These are phyloP conservation scores for Chelonus insularis DNA, from an alignment of 1,140 invertebrate species.

Conservation along the genomic window DNA sequence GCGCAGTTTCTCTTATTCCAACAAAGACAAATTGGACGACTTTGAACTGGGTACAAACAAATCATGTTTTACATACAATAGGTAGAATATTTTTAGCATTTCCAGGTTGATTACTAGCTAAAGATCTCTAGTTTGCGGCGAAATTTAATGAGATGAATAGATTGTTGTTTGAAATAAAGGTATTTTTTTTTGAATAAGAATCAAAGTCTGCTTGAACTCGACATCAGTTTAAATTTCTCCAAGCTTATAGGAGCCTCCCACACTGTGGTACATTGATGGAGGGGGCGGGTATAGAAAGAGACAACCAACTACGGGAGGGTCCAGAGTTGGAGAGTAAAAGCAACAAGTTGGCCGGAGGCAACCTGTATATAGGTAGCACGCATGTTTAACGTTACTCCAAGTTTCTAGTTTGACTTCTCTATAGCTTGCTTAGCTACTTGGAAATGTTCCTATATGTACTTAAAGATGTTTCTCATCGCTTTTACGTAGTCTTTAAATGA, in stretches of 20 bases:
- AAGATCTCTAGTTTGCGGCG: too few relatives aligned
- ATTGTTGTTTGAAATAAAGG: too few relatives aligned
- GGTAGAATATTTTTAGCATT: too few relatives aligned
- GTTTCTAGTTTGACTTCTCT: not conserved
- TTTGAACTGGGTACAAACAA: not conserved
- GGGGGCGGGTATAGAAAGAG: not conserved
- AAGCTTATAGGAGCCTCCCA: not conserved
- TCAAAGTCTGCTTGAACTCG: not conserved
- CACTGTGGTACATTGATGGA: not conserved
- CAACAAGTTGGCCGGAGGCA: slow-evolving; percentile 25
- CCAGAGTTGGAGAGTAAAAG: too few relatives aligned
- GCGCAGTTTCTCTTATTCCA: not conserved
- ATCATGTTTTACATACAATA: not conserved
- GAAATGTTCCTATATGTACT: not conserved
- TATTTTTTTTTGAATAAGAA: too few relatives aligned
- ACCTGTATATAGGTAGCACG: slow-evolving; percentile 12
- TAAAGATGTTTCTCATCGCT: not conserved
- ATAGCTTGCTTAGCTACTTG: not conserved
- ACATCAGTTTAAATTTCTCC: not conserved
- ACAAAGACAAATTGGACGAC: not conserved
- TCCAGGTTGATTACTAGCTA: too few relatives aligned
- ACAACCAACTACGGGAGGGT: not conserved
- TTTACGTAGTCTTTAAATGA: not conserved
- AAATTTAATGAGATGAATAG: too few relatives aligned
- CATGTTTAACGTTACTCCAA: not conserved